A percentile compares a stretch with the other conserved stretches of the same genome.
Evolutionary conservation across 2,113 vertebrate genomes (phyloP).

Genomic region (Chionomys nivalis): DNA sequence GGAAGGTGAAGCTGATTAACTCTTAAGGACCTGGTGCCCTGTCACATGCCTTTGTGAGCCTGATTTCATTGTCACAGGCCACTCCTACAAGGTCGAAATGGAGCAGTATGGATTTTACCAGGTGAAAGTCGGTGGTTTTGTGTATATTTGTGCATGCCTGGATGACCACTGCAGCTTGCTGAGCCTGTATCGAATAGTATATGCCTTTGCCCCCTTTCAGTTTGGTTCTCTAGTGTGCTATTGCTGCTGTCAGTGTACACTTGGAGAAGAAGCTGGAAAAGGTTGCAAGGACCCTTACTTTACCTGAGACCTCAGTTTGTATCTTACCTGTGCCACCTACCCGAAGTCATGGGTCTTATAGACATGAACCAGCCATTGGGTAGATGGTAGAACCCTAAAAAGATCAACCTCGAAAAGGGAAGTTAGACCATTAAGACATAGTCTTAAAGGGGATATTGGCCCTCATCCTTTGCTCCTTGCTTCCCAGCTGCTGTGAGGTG

Average conservation of each 20-base stretch:
- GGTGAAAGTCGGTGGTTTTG: not conserved
- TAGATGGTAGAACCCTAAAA: not conserved
- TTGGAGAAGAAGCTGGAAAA: not conserved
- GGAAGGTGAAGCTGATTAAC: not conserved
- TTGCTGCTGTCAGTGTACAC: not conserved
- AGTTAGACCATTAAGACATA: not conserved
- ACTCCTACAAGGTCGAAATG: not conserved
- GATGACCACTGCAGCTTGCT: not conserved
- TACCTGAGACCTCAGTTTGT: not conserved
- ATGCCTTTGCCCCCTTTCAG: not conserved
- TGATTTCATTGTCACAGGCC: not conserved
- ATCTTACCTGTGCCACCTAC: not conserved
- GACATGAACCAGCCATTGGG: not conserved
- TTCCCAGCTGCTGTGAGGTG: not conserved
- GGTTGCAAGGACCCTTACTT: fast-evolving
- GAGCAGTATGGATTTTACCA: not conserved
- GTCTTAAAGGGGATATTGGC: not conserved
- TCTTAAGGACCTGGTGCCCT: not conserved
- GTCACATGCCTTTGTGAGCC: not conserved
- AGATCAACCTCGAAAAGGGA: not conserved
- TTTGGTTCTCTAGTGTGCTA: not conserved
- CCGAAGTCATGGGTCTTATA: not conserved
- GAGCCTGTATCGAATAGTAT: not conserved
- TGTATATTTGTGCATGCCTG: not conserved
- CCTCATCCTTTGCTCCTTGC: not conserved